These are phyloP conservation scores for Anoplophora glabripennis DNA, from an alignment of 1,140 invertebrate genomes.

Conservation along the genomic window DNA sequence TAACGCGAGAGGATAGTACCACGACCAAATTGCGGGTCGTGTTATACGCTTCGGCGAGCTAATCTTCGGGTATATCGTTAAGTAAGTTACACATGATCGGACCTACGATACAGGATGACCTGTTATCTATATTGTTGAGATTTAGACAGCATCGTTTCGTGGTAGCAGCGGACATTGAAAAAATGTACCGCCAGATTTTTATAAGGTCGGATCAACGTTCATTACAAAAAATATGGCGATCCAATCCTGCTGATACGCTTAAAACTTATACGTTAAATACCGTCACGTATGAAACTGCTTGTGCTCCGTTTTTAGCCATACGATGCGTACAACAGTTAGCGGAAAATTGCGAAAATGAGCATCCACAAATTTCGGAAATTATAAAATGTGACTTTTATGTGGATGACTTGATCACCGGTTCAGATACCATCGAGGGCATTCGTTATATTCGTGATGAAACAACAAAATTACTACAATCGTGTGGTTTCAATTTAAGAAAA, in stretches of 20 bases:
- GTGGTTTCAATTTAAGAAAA: too few relatives aligned
- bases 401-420: slow-evolving; percentile 49
- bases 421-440: not conserved
- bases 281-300: slow-evolving; percentile 37
- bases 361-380: slow-evolving; percentile 1
- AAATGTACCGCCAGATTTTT: slow-evolving; percentile 47
- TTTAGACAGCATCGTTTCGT: slow-evolving; percentile 45
- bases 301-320: slow-evolving; percentile 28
- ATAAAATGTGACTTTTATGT: slow-evolving; percentile 32
- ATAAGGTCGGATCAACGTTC: slow-evolving; percentile 34
- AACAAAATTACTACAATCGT: too few relatives aligned
- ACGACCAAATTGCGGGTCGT: slow-evolving; percentile 45
- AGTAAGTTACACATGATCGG: slow-evolving; percentile 38
- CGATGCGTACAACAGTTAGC: slow-evolving; percentile 13
- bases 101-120: slow-evolving; percentile 35
- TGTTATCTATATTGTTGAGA: slow-evolving; percentile 46
- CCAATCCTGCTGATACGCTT: slow-evolving; percentile 12
- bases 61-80: slow-evolving; percentile 31
- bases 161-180: slow-evolving; percentile 48
- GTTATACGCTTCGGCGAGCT: slow-evolving; percentile 42
- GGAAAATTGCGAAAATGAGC: not conserved
- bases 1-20: slow-evolving; percentile 30
- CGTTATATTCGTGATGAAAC: too few relatives aligned
- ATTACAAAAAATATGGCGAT: slow-evolving; percentile 21
- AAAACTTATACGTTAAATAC: slow-evolving; percentile 39